These are phyloP conservation scores for Tadarida brasiliensis DNA, from an alignment of 2,797 vertebrate genomes.

Conservation along the genomic window DNA sequence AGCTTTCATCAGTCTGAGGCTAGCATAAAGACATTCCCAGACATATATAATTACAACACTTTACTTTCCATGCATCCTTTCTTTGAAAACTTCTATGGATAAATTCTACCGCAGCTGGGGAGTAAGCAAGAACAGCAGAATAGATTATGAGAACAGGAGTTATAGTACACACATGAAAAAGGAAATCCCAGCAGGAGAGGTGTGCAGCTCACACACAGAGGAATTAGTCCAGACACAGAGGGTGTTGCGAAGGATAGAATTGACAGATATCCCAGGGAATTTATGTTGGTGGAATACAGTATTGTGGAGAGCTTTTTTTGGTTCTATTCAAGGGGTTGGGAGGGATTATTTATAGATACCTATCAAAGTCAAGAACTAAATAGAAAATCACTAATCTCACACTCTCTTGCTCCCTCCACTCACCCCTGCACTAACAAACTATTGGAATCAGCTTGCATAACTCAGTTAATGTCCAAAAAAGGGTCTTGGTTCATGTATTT, in stretches of 20 bases:
- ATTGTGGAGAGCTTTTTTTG: background rate
- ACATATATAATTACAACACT: background rate
- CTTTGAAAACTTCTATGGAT: background rate
- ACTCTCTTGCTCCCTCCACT: background rate
- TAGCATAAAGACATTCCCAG: conserved; percentile 2
- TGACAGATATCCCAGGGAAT: background rate
- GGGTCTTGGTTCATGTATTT: background rate
- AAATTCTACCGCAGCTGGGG: background rate
- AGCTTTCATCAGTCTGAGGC: background rate
- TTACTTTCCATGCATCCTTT: background rate
- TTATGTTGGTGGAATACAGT: background rate
- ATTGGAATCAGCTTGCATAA: background rate
- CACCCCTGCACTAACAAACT: background rate
- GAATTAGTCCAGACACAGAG: background rate
- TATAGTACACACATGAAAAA: background rate
- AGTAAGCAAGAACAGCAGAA: background rate
- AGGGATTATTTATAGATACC: background rate
- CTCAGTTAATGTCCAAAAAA: background rate
- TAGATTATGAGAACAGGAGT: background rate
- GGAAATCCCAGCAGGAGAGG: background rate
- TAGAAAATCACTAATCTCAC: background rate
- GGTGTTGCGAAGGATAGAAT: background rate
- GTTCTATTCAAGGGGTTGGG: background rate
- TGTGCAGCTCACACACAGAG: background rate
- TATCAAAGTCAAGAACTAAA: background rate